Evolutionary conservation across 2,113 vertebrate genomes (phyloP).

Genomic region (Lepidothrix coronata): DNA sequence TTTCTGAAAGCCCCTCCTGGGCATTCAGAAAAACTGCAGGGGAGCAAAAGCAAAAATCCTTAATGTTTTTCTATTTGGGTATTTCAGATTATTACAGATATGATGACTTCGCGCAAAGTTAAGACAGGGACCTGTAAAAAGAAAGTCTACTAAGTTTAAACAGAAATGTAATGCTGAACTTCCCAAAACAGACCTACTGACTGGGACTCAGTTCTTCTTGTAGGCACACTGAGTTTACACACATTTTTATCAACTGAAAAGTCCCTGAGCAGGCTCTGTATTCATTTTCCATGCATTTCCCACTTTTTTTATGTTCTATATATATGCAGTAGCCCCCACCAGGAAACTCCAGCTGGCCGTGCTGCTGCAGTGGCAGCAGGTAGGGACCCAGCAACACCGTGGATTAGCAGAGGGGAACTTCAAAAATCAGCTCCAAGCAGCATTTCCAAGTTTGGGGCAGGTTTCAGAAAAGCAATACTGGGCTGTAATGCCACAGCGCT

Average conservation of each 20-base stretch:
- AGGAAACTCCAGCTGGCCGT: accelerated
- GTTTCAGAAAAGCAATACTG: not conserved
- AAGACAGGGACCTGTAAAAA: not conserved
- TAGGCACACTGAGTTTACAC: not conserved
- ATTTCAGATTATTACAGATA: not conserved
- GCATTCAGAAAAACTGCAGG: not conserved
- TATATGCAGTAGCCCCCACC: not conserved
- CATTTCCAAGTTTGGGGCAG: not conserved
- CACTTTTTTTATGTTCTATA: not conserved
- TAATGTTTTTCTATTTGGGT: not conserved
- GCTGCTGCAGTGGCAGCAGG: not conserved
- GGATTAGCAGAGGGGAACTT: not conserved
- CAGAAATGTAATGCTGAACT: not conserved
- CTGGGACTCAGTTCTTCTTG: not conserved
- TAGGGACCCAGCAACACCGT: accelerated
- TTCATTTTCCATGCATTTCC: not conserved
- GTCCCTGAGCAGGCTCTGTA: not conserved
- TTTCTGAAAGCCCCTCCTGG: not conserved
- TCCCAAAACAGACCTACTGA: not conserved
- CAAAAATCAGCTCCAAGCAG: no score
- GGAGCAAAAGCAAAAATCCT: not conserved
- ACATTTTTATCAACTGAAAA: not conserved
- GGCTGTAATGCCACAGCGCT: not conserved
- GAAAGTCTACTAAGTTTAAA: not conserved
- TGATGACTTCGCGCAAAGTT: not conserved